Evolutionary conservation across 1,140 invertebrate genomes (phyloP).

Genomic region (Contarinia nasturtii): DNA sequence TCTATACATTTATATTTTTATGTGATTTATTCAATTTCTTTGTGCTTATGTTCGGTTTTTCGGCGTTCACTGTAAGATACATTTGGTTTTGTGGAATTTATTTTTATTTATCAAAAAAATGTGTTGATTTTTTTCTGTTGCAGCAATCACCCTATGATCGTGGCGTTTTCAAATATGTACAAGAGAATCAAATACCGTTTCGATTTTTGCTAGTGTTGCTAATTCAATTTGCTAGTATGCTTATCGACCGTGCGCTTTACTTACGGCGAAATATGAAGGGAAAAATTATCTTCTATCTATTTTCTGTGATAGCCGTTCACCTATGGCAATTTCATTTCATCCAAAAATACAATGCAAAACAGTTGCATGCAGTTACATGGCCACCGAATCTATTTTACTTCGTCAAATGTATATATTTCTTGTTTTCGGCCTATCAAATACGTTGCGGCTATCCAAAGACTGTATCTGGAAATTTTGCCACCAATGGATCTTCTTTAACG

Average conservation of each 20-base stretch:
- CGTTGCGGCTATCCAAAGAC: slow-evolving; percentile 86
- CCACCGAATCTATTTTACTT: slow-evolving; percentile 94
- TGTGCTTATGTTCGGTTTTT: slow-evolving; percentile 85
- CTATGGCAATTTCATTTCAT: slow-evolving; percentile 96
- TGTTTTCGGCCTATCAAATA: slow-evolving; percentile 90
- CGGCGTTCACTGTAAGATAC: slow-evolving; percentile 71
- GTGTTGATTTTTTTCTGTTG: too few relatives aligned
- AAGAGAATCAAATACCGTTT: too few relatives aligned
- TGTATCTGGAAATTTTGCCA: slow-evolving; percentile 90
- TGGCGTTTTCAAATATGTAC: too few relatives aligned
- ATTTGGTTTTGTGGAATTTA: background rate
- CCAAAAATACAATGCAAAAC: slow-evolving; percentile 50
- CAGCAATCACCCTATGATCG: too few relatives aligned
- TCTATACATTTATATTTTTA: slow-evolving; percentile 96
- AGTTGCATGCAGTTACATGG: slow-evolving; percentile 35
- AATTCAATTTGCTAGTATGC: slow-evolving; percentile 67
- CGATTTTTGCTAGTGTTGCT: too few relatives aligned
- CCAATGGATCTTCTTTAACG: slow-evolving; percentile 81
- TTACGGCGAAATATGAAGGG: slow-evolving; percentile 81
- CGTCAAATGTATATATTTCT: slow-evolving; percentile 87
- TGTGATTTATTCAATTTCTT: slow-evolving; percentile 98
- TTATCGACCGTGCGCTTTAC: slow-evolving; percentile 92
- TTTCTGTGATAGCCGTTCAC: slow-evolving; percentile 83
- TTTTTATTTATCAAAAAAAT: too few relatives aligned
- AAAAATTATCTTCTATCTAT: slow-evolving; percentile 86